These are phyloP conservation scores for Eonycteris spelaea DNA, from an alignment of 2,113 vertebrate genomes.

Conservation along the genomic window DNA sequence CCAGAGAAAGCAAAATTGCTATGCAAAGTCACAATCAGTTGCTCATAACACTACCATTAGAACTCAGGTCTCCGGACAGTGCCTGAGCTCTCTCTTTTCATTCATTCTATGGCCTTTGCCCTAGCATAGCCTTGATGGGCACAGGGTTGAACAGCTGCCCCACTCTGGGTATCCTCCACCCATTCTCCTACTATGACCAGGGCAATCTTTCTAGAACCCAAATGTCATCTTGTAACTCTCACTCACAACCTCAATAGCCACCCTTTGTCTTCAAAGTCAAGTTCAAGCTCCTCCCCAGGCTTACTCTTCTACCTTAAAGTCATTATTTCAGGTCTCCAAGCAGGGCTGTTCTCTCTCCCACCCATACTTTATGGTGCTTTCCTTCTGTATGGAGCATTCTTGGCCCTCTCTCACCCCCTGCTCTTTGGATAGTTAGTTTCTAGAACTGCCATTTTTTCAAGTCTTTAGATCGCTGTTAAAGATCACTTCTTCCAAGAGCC, in stretches of 20 bases:
- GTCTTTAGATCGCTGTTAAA: background rate
- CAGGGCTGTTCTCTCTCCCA: background rate
- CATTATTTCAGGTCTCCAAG: background rate
- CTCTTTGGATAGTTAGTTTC: background rate
- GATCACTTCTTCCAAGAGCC: background rate
- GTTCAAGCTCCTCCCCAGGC: background rate
- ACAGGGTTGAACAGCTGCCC: background rate
- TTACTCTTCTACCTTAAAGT: background rate
- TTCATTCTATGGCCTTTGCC: background rate
- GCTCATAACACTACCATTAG: background rate
- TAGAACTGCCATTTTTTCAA: background rate
- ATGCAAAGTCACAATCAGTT: background rate
- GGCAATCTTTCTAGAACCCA: background rate
- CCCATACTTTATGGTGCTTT: background rate
- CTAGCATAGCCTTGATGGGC: rapidly evolving
- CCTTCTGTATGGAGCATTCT: background rate
- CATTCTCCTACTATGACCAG: background rate
- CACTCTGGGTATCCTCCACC: background rate
- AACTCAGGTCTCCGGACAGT: background rate
- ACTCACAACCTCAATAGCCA: background rate
- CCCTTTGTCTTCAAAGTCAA: background rate
- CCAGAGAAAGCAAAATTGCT: background rate
- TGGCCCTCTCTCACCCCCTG: background rate
- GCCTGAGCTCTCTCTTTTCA: background rate
- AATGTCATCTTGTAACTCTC: background rate